phyloP scores from a whole-genome alignment of 2,113 vertebrate genomes.

The Dasyprocta punctata region DNA sequence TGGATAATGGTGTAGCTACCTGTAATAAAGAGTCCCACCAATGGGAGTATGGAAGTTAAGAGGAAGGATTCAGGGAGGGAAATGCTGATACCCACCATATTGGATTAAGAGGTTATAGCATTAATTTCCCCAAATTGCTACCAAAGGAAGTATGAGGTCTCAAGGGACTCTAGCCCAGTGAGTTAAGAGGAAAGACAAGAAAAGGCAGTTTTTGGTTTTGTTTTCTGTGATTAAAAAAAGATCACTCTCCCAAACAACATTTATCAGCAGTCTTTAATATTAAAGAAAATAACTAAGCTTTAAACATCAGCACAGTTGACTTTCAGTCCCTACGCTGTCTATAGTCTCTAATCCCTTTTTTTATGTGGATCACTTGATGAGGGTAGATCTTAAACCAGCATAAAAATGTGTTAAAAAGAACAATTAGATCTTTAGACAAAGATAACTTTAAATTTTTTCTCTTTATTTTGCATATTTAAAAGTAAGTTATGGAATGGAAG shows the following conservation, averaged over 20 bases:
- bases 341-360: background rate
- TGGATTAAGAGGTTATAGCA: conserved; percentile 71
- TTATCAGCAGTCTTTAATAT: conserved; percentile 62
- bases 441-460: conserved; percentile 71
- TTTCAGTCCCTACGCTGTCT: conserved; percentile 40
- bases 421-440: conserved; percentile 81
- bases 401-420: conserved; percentile 82
- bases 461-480: conserved; percentile 77
- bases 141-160: conserved; percentile 83
- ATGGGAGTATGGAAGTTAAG: conserved; percentile 65
- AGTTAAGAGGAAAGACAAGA: conserved; percentile 61
- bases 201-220: background rate
- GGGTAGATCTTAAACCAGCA: conserved; percentile 82
- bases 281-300: conserved; percentile 30
- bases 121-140: conserved; percentile 74
- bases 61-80: conserved; percentile 81
- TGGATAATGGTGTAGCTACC: conserved; percentile 65
- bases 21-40: conserved; percentile 24
- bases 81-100: conserved; percentile 65
- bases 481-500: conserved; percentile 81
- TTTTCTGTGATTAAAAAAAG: conserved; percentile 60
- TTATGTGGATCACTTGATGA: conserved; percentile 63
- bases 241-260: conserved; percentile 63
- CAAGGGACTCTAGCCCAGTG: conserved; percentile 57
- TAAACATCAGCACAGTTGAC: background rate